Percentiles rank a stretch among this genome's conserved stretches.
Evolutionary conservation across 2,113 vertebrate species (phyloP).

Genomic region (Cryptoleucopteryx plumbea): DNA sequence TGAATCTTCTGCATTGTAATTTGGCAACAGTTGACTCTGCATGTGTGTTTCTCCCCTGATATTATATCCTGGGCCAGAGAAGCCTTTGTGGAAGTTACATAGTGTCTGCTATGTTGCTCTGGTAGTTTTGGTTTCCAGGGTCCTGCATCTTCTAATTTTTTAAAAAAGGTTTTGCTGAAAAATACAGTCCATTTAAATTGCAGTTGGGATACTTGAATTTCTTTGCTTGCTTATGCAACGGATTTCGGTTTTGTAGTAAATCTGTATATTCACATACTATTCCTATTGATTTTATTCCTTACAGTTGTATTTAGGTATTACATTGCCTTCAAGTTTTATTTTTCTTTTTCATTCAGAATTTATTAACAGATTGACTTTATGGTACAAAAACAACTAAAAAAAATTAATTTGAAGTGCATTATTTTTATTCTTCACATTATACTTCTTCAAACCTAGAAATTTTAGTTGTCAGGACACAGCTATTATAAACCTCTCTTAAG

Average conservation of each 20-base stretch:
- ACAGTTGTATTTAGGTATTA: neutral
- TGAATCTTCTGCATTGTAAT: neutral
- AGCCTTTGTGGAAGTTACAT: neutral
- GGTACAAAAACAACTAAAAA: neutral
- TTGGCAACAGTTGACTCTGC: neutral
- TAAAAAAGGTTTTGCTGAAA: neutral
- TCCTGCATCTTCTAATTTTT: neutral
- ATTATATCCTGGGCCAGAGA: neutral
- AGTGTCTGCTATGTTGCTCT: neutral
- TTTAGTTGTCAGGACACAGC: neutral
- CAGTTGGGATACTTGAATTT: neutral
- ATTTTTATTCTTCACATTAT: neutral
- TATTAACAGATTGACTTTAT: neutral
- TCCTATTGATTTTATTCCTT: neutral
- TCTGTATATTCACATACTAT: neutral
- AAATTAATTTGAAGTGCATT: neutral
- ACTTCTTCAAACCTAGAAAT: neutral
- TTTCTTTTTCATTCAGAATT: neutral
- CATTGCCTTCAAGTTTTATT: neutral
- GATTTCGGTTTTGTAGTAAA: neutral
- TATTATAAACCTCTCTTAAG: neutral
- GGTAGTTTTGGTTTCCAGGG: neutral
- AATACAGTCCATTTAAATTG: neutral
- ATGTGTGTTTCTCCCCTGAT: neutral
- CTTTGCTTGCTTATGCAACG: neutral